Evolutionary conservation across 2,797 vertebrate genomes (phyloP).

Genomic region (Clarias laeviceps): DNA sequence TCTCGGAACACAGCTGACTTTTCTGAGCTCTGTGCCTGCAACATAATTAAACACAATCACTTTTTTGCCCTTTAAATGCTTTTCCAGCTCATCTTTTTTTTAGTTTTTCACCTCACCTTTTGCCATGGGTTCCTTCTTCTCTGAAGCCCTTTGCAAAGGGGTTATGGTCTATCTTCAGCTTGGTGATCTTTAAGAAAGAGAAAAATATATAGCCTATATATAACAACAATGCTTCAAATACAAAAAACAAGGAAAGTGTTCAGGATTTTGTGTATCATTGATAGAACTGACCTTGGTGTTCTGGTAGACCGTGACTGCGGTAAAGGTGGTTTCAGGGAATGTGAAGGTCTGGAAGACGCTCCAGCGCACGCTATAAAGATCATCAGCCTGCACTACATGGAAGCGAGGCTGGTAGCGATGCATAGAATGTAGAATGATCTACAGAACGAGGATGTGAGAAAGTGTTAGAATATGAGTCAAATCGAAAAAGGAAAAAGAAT

Average conservation of each 20-base stretch:
- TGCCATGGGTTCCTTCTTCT: slow-evolving; percentile 82
- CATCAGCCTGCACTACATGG: slow-evolving; percentile 88
- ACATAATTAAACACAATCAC: slow-evolving; percentile 50
- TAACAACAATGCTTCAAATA: slow-evolving; percentile 10
- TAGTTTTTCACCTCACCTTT: slow-evolving; percentile 69
- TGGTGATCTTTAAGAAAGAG: slow-evolving; percentile 76
- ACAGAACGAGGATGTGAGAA: not conserved
- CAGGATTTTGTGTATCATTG: not conserved
- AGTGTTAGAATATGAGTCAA: not conserved
- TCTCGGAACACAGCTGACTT: slow-evolving; percentile 43
- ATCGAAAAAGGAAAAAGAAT: not conserved
- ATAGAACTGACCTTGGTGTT: slow-evolving; percentile 81
- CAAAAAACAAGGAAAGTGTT: not conserved
- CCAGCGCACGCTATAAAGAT: slow-evolving; percentile 87
- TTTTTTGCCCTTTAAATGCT: not conserved
- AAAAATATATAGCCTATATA: slow-evolving; percentile 5
- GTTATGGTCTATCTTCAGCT: slow-evolving; percentile 89
- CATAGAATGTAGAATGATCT: slow-evolving; percentile 94
- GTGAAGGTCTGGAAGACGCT: slow-evolving; percentile 88
- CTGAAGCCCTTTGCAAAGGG: slow-evolving; percentile 87
- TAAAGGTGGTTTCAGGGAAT: slow-evolving; percentile 89
- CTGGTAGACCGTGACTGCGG: slow-evolving; percentile 91
- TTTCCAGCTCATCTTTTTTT: not conserved
- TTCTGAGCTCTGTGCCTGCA: slow-evolving; percentile 44
- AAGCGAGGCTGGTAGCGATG: slow-evolving; percentile 91